Evolutionary conservation across 2,113 vertebrate genomes (phyloP).

Genomic region (Pelusios castaneus): DNA sequence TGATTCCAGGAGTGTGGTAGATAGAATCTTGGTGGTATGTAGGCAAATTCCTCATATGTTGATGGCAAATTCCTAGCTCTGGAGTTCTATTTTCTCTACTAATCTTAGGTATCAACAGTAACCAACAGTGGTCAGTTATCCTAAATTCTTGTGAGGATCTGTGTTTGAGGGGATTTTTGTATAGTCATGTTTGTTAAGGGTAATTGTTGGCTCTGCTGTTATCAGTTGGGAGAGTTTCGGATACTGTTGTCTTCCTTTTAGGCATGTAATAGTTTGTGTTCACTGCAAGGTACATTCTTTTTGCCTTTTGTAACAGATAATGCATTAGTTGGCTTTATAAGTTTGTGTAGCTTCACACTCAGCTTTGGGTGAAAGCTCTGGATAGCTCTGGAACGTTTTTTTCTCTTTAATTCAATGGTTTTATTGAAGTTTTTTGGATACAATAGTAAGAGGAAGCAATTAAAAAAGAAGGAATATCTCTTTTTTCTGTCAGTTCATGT

Average conservation of each 20-base stretch:
- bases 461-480: slow-evolving; percentile 1
- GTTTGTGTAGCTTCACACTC: slow-evolving; percentile 17
- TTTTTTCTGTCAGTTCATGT: background rate
- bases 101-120: background rate
- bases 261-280: background rate
- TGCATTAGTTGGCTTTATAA: background rate
- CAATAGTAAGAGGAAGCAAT: background rate
- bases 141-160: background rate
- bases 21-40: slow-evolving; percentile 16
- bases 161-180: background rate
- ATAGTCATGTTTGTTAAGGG: background rate
- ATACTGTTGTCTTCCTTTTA: background rate
- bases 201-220: background rate
- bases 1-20: background rate
- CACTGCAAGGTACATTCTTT: slow-evolving; percentile 13
- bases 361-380: slow-evolving; percentile 11
- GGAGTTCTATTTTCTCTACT: background rate
- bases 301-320: slow-evolving; percentile 45
- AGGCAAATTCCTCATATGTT: background rate
- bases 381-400: slow-evolving; percentile 26
- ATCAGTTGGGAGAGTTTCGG: background rate
- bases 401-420: slow-evolving; percentile 10
- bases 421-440: background rate
- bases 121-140: background rate
- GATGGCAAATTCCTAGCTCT: background rate